Base-by-base conservation (phyloP, 2,888 invertebrate species). In the Ophonus ardosiacus region DNA sequence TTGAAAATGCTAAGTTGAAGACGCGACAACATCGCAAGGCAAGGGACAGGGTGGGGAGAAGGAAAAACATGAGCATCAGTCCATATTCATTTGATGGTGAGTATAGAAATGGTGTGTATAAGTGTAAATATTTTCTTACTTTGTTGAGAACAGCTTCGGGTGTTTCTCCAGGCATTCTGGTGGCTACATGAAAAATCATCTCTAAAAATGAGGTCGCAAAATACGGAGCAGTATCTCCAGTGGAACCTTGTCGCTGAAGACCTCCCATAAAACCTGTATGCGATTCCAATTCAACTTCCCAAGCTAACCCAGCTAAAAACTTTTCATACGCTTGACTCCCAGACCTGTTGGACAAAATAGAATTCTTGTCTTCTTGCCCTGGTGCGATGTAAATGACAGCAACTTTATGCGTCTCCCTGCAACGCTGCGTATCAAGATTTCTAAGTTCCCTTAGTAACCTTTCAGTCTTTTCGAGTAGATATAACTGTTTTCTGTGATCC, bases 361-460 rank as follows among this genome's bases (percentile, higher is more conserved):
- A 97, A 90, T 96, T 96, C 89, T 99, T 98, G 88, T 98, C 98
- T 91, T 99, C 99, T 90, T 99, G 99, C 0, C 99, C 99, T 71
- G 96, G 96, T n/a, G 96, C 98, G 17, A 99, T 99, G 92, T 98
- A 99, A 89, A 99, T 98, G 74, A 99, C 98, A 17, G 99, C 99
- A 88, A 98, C 96, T 92, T 99, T 98, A 92, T 98, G 98, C 0
- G 98, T 97, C 90, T 98, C 98, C 10, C 98, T 93, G 88, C 97
- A 98, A 91, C 95, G 93, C 88, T 98, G 98, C 85, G 95, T 94
- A 90, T 99, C 99, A 63, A 99, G 93, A 91, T 99, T 98, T 86
- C 98, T 94, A 85, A 99, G 91, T 90, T 99, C 98, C 13, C 99
- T 92, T 86, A 98, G 91, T 87, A 99, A 92, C 84, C 98, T 96